A percentile compares a stretch with the other conserved stretches of the same genome.
Conservation (phyloP, 2,888 invertebrate genomes). For the Cyclophora albipunctata region DNA sequence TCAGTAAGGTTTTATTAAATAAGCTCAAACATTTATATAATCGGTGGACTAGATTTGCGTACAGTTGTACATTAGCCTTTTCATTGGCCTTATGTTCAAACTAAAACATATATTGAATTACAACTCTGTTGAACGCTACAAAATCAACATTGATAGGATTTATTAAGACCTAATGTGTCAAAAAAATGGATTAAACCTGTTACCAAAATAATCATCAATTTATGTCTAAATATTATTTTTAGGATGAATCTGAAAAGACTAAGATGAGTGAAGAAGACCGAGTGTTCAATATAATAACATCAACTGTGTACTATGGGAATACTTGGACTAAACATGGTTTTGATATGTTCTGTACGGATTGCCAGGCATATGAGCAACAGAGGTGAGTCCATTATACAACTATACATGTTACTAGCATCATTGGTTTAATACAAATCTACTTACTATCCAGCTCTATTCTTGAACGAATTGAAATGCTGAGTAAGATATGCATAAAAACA, state of each 20-base stretch:
- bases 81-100: too few relatives aligned
- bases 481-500: too few relatives aligned
- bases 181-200: too few relatives aligned
- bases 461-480: too few relatives aligned
- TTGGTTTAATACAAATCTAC: not conserved
- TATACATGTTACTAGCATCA: too few relatives aligned
- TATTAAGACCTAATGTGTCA: too few relatives aligned
- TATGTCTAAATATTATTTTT: constrained; percentile 17
- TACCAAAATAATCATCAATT: too few relatives aligned
- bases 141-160: too few relatives aligned
- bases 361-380: constrained; percentile 72
- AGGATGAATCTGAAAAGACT: constrained; percentile 61
- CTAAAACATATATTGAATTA: too few relatives aligned
- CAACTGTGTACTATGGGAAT: constrained; percentile 79
- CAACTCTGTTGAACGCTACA: too few relatives aligned
- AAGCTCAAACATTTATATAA: constrained; percentile 49
- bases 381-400: constrained; percentile 37
- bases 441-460: too few relatives aligned
- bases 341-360: constrained; percentile 79
- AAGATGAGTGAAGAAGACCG: constrained; percentile 77
- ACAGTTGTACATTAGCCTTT: constrained; percentile 26
- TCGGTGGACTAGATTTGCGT: constrained; percentile 34
- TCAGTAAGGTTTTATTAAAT: constrained; percentile 41
- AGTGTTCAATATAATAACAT: constrained; percentile 84
- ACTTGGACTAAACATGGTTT: constrained; percentile 80